Percentiles rank a stretch among this genome's conserved stretches.
phyloP scores from a whole-genome alignment of 1,140 invertebrate genomes.

The Saxidomus purpurata region DNA sequence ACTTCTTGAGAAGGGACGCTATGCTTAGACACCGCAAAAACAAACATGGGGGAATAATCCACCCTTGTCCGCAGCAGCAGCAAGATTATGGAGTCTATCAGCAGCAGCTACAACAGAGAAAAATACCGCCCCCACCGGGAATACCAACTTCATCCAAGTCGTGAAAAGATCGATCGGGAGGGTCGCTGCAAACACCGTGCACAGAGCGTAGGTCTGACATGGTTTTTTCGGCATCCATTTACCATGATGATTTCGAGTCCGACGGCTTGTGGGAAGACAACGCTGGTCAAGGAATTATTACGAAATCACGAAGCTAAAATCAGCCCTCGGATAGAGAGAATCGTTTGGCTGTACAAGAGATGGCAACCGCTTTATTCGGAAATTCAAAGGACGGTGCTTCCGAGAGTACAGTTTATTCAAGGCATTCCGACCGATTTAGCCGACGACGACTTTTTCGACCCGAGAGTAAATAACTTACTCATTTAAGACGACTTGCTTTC shows the following conservation, averaged over 20 bases:
- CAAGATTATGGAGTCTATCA: too few species aligned
- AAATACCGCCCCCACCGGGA: too few species aligned
- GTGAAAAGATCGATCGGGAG: too few species aligned
- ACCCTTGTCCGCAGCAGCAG: too few species aligned
- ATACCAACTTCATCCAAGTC: too few species aligned
- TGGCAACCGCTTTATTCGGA: constrained; percentile 53
- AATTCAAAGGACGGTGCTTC: constrained; percentile 17
- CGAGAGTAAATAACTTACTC: neutral
- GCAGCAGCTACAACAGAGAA: too few species aligned
- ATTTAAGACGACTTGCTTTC: constrained; percentile 17
- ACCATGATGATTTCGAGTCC: constrained; percentile 17
- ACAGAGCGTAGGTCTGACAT: too few species aligned
- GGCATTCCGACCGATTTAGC: constrained; percentile 30
- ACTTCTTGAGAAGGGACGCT: too few species aligned
- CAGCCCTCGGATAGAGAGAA: neutral
- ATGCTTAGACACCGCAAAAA: too few species aligned
- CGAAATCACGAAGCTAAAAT: neutral
- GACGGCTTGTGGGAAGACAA: constrained; percentile 42
- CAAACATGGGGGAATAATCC: too few species aligned
- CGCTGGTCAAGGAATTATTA: constrained; percentile 23
- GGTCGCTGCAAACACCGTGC: too few species aligned
- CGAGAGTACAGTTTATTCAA: constrained; percentile 49
- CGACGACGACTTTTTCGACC: constrained; percentile 32
- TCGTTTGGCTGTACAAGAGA: constrained; percentile 63
- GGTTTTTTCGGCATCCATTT: constrained; percentile 29